These are phyloP conservation scores for Gyps fulvus DNA, from an alignment of 2,113 vertebrate genomes.

Conservation along the genomic window DNA sequence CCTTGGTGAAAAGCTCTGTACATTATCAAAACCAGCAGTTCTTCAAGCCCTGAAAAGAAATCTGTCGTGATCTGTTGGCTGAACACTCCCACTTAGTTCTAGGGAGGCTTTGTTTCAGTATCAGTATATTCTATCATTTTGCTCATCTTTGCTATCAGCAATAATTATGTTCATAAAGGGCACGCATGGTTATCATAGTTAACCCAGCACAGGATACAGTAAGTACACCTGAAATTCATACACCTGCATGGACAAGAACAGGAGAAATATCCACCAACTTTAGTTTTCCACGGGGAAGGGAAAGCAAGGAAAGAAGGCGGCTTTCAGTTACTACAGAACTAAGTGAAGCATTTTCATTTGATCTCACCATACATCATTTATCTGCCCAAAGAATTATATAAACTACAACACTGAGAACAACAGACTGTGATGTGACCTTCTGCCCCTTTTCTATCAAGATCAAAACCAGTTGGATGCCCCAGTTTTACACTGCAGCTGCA, in stretches of 20 bases:
- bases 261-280: not conserved
- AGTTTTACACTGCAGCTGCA: not conserved
- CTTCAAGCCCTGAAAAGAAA: not conserved
- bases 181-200: rapidly evolving
- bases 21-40: not conserved
- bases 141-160: not conserved
- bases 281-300: not conserved
- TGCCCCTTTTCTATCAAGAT: not conserved
- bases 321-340: not conserved
- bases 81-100: not conserved
- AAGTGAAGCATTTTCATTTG: not conserved
- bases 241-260: not conserved
- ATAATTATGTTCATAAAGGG: not conserved
- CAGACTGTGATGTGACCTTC: not conserved
- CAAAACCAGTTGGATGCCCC: conserved; percentile 36
- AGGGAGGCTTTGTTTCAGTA: not conserved
- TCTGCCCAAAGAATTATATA: not conserved
- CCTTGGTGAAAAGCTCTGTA: not conserved
- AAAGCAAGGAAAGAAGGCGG: not conserved
- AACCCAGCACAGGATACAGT: not conserved
- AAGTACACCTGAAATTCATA: not conserved
- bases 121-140: not conserved
- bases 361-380: not conserved
- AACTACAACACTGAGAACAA: not conserved
- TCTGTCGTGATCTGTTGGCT: not conserved